Evolutionary conservation across 1,140 invertebrate species (phyloP).

Genomic region (Brachionus asplanchnoidis): DNA sequence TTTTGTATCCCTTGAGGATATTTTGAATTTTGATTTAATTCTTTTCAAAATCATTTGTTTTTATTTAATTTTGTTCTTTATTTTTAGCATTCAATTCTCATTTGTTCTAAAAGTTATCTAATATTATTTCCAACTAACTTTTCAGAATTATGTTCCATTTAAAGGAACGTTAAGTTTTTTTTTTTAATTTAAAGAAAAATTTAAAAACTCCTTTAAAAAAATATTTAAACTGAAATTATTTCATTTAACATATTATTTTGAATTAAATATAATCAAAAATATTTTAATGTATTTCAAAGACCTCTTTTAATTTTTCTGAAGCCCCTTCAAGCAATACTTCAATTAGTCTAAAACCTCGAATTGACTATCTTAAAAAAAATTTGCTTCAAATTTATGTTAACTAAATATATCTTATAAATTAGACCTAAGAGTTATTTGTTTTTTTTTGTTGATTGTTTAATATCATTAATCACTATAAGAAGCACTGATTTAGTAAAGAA

Average conservation of each 20-base stretch:
- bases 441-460: not conserved
- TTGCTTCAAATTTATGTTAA: not conserved
- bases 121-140: not conserved
- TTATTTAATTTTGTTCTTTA: not conserved
- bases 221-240: not conserved
- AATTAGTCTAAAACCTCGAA: not conserved
- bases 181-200: too few relatives aligned
- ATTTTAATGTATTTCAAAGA: not conserved
- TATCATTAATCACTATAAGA: not conserved
- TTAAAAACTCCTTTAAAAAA: not conserved
- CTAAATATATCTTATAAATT: not conserved
- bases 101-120: not conserved
- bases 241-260: not conserved
- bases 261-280: not conserved
- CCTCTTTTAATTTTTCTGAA: not conserved
- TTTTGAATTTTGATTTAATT: too few relatives aligned
- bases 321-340: not conserved
- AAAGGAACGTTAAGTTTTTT: too few relatives aligned
- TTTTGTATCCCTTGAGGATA: too few relatives aligned
- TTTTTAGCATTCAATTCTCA: not conserved
- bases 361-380: not conserved
- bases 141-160: too few relatives aligned
- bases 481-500: not conserved
- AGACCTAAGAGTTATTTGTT: not conserved
- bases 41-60: too few relatives aligned